Percentiles rank a stretch among this genome's conserved stretches.
phyloP scores from a whole-genome alignment of 2,113 vertebrate species.

The Tilapia sparmanii region DNA sequence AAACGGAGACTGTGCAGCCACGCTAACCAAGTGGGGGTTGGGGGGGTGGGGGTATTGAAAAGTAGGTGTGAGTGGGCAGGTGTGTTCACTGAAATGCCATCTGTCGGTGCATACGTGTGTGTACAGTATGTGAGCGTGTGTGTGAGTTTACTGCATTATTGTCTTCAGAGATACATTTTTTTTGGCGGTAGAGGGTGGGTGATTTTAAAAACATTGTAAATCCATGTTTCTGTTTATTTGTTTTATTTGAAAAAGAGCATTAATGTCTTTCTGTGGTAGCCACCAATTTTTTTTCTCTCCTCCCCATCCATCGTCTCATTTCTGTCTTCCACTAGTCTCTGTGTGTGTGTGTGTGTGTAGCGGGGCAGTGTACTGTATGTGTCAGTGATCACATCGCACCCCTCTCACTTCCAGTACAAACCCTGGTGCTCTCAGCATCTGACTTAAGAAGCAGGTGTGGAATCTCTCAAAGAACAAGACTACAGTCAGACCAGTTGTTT shows the following conservation, averaged over 20 bases:
- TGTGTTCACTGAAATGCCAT: conserved; percentile 29
- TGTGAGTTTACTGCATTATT: conserved; percentile 53
- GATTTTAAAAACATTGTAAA: conserved; percentile 27
- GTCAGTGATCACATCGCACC: background rate
- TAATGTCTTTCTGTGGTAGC: background rate
- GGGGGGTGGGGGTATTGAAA: background rate
- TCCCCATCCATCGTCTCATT: background rate
- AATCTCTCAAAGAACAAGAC: conserved; percentile 53
- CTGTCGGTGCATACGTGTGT: conserved; percentile 4
- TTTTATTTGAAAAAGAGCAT: conserved; percentile 47
- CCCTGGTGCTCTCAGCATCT: conserved; percentile 68
- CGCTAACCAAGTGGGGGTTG: background rate
- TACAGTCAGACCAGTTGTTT: conserved; percentile 61
- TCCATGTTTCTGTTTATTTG: conserved; percentile 43
- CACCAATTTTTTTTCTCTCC: background rate
- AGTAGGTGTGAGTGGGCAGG: conserved; percentile 39
- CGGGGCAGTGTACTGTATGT: background rate
- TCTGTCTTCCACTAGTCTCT: conserved; percentile 19
- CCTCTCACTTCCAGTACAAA: background rate
- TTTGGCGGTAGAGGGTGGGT: conserved; percentile 29
- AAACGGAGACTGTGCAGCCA: conserved; percentile 25
- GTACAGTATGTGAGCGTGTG: background rate
- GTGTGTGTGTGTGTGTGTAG: background rate
- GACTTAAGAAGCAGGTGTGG: conserved; percentile 55
- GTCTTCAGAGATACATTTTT: conserved; percentile 67